Conservation (phyloP, 2,113 vertebrate genomes). For the Cyprinodon tularosa region DNA sequence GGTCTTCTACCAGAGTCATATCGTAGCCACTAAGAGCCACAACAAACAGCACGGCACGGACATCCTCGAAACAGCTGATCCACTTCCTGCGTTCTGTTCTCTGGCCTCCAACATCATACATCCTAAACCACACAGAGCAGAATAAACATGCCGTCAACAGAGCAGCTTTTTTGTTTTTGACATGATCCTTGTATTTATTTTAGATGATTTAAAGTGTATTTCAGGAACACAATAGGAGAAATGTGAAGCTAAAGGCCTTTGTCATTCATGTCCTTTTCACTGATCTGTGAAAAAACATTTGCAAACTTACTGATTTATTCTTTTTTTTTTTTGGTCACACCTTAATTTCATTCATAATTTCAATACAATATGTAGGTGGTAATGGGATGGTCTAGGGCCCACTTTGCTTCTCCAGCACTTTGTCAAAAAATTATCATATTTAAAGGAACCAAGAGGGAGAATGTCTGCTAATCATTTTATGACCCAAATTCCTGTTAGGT, state of each 20-base stretch:
- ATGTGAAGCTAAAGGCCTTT: not conserved
- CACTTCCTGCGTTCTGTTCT: slow-evolving; percentile 82
- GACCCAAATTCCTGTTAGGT: no score
- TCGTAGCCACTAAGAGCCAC: slow-evolving; percentile 83
- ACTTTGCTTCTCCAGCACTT: no score
- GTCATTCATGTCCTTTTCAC: no score
- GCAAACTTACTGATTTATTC: not conserved
- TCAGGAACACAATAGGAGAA: not conserved
- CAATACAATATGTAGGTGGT: no score
- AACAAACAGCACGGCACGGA: slow-evolving; percentile 82
- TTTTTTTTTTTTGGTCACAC: not conserved
- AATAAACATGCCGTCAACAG: not conserved
- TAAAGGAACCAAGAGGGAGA: no score
- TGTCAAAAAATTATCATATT: no score
- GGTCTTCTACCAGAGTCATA: slow-evolving; percentile 82
- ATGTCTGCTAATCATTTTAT: no score
- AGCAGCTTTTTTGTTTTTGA: not conserved
- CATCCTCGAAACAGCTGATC: slow-evolving; percentile 83
- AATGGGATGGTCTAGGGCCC: no score
- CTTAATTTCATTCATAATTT: no score
- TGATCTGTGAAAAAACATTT: not conserved
- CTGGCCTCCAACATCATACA: slow-evolving; percentile 83
- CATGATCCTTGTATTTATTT: not conserved
- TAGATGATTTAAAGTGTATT: no score
- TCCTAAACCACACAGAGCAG: slow-evolving; percentile 52